A percentile compares a stretch with the other conserved stretches of the same genome.
These are phyloP conservation scores for Odontamblyopus lacepedii DNA, from an alignment of 2,797 vertebrate species.

Conservation along the genomic window DNA sequence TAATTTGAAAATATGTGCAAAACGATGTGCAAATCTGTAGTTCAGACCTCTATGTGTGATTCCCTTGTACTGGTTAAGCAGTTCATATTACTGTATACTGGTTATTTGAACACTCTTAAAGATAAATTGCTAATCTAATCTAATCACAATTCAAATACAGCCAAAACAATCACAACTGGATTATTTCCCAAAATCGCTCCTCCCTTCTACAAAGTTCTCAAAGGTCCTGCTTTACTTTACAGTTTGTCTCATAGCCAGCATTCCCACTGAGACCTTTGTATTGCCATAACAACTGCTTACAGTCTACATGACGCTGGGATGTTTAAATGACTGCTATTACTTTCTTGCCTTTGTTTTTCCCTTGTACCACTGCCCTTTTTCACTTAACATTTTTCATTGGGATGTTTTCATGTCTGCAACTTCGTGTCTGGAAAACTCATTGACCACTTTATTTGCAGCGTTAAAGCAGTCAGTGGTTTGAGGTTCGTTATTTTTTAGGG, in stretches of 20 bases:
- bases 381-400: slow-evolving; percentile 2
- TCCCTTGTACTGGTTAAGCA: neutral
- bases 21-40: neutral
- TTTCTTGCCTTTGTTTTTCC: slow-evolving; percentile 26
- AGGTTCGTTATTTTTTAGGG: neutral
- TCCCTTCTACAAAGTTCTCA: neutral
- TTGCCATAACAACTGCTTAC: slow-evolving; percentile 58
- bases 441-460: slow-evolving; percentile 5
- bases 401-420: slow-evolving; percentile 5
- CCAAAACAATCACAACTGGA: neutral
- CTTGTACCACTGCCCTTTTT: slow-evolving; percentile 7
- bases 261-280: slow-evolving; percentile 43
- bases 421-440: slow-evolving; percentile 4
- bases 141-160: neutral
- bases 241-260: slow-evolving; percentile 34
- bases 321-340: slow-evolving; percentile 30
- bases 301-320: slow-evolving; percentile 38
- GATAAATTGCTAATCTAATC: neutral
- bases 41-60: neutral
- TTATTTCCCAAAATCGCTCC: neutral
- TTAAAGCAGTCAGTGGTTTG: slow-evolving; percentile 1
- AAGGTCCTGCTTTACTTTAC: slow-evolving; percentile 20
- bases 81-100: too few relatives aligned
- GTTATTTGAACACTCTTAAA: neutral
- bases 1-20: neutral